phyloP scores from a whole-genome alignment of 2,888 invertebrate species.

The Tenodera sinensis region DNA sequence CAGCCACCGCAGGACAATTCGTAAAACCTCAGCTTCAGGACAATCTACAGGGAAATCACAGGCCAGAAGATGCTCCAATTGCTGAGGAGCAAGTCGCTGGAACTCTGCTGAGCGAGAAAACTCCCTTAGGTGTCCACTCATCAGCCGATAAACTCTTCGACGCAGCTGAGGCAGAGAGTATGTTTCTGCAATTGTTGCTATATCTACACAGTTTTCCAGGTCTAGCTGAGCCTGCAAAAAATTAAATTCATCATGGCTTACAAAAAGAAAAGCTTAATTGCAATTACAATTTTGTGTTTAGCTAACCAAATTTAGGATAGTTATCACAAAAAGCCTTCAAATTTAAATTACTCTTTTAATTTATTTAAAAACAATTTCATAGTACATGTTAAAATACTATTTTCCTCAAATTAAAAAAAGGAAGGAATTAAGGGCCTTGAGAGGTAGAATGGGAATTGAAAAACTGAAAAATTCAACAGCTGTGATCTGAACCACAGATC shows the following conservation, averaged over 20 bases:
- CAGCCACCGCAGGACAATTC: slow-evolving; percentile 59
- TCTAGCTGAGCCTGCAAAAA: slow-evolving; percentile 57
- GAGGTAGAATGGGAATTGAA: too few relatives aligned
- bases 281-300: too few relatives aligned
- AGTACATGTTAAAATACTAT: too few relatives aligned
- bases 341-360: too few relatives aligned
- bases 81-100: slow-evolving; percentile 55
- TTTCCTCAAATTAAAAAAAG: too few relatives aligned
- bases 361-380: too few relatives aligned
- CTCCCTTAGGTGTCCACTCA: slow-evolving; percentile 59
- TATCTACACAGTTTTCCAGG: slow-evolving; percentile 68
- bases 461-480: too few relatives aligned
- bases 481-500: too few relatives aligned
- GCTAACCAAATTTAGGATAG: too few relatives aligned
- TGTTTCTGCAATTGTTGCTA: slow-evolving; percentile 64
- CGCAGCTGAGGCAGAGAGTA: slow-evolving; percentile 59
- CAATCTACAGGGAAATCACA: slow-evolving; percentile 68
- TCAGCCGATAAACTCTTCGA: slow-evolving; percentile 59
- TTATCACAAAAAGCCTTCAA: too few relatives aligned
- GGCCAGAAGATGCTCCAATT: slow-evolving; percentile 58
- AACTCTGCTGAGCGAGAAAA: slow-evolving; percentile 60
- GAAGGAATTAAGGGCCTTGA: too few relatives aligned
- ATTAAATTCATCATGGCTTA: background rate
- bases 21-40: slow-evolving; percentile 56
- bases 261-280: too few relatives aligned